Evolutionary conservation across 2,113 vertebrate species (phyloP), one percentile per base, ranked within the genome.

Genomic region (Pachycephala philippinensis): DNA sequence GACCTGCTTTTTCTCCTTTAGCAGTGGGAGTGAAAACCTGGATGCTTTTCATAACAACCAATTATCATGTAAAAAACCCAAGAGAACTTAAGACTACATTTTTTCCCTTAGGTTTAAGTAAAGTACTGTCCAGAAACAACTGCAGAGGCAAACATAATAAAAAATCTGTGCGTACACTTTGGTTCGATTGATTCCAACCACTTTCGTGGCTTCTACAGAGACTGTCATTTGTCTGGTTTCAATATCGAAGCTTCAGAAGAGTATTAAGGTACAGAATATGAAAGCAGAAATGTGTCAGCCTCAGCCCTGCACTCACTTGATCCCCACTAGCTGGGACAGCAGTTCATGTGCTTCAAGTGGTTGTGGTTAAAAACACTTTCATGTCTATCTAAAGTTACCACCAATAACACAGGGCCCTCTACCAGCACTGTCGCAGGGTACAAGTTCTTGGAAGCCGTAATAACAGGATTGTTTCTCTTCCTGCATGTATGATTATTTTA

Each of bases 351-450:
- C 65, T 95, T 95, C 77, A 72, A 94, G 40, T 75, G 54, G 19
- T 89, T 97, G 88, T 90, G 66, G 88, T 95, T 95, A 75, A 81
- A 95, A 88, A 57, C 0, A 4, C 56, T 78, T 94, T 90, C 27
- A 83, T 90, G 91, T 93, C 84, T 92, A 76, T 89, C 79, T 94
- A 80, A 86, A 71, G 75, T 97, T 96, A 92, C 94, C 72, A 84
- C 68, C 68, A 80, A 42, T 90, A 94, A 85, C 42, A 61, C 60
- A 90, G 80, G 74, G 91, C 57, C 63, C 33, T 95, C 90, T 81
- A 86, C 81, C 76, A 96, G 72, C 56, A 28, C 70, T 65, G 54
- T 96, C 2, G 0, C 76, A 90, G 87, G 49, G 82, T 94, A 84
- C 57, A 40, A 83, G 61, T 93, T 97, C 94, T 95, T 93, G 69